Conservation (phyloP, 2,113 vertebrate species). For the Machaerirhynchus nigripectus region DNA sequence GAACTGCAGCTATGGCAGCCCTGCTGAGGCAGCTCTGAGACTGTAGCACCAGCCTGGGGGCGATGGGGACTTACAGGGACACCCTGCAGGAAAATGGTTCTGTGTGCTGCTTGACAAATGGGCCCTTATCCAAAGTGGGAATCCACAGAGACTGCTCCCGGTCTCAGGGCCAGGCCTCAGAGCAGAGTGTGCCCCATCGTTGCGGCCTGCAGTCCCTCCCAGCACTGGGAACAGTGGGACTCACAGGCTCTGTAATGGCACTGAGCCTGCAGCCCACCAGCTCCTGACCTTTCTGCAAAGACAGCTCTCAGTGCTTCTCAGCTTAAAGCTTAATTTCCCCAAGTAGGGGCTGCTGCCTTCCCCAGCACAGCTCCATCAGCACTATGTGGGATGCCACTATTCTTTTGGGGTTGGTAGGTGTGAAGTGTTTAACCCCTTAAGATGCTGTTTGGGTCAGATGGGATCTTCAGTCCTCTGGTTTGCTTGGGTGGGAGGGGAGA, state of each 20-base stretch:
- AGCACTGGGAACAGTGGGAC: background rate
- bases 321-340: background rate
- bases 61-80: accelerated
- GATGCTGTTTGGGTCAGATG: background rate
- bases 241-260: background rate
- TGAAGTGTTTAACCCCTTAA: background rate
- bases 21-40: background rate
- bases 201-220: background rate
- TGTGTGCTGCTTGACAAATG: background rate
- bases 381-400: accelerated
- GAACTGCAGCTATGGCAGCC: accelerated
- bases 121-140: background rate
- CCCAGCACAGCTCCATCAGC: background rate
- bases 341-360: background rate
- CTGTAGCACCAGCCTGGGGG: background rate
- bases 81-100: background rate
- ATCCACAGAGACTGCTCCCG: background rate
- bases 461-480: background rate
- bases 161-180: background rate
- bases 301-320: background rate
- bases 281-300: background rate
- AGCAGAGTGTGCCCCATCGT: accelerated
- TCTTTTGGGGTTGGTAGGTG: background rate
- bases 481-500: background rate
- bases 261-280: background rate